Evolutionary conservation across 2,797 vertebrate species (phyloP), one percentile per base, ranked within the genome.

Genomic region (Discoglossus pictus): DNA sequence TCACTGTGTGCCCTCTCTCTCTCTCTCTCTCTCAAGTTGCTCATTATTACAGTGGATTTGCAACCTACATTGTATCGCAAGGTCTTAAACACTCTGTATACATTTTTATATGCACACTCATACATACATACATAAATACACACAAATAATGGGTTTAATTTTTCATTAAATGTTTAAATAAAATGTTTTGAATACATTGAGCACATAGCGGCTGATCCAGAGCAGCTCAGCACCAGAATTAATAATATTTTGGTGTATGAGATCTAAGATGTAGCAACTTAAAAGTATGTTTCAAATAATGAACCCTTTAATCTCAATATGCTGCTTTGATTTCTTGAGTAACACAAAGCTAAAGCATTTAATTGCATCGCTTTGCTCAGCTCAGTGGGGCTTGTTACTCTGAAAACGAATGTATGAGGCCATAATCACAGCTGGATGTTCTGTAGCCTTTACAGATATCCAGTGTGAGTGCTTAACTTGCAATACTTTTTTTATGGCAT

Each of bases 281-380:
- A 43, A 38, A 61, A 68, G 15, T 11, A 16, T 35, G 38, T 61
- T 68, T 34, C 15, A 8, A 24, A 44, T 38, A 68, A 53, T 46
- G 51, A 35, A 8, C 10, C 39, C 54, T 68, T 61, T 61, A 44
- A 68, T 61, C 48, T 68, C 25, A 35, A 68, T 68, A 39, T 52
- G 34, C 56, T 8, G 38, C 56, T 68, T 68, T 68, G 65, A 65
- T 65, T 56, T 39, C 46, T 24, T 3, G 31, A 39, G 34, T 47
- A 39, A 48, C 24, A 47, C 52, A 40, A 65, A 66, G 44, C 43
- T 48, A 21, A 61, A 61, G 36, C 66, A 46, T 36, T 61, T 61
- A 68, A 54, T 68, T 54, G 58, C 47, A 39, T 6, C 17, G 21
- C 56, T 53, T 61, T 61, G 43, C 64, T 11, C 31, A 1, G 31